Evolutionary conservation across 64 coral and sea anemone species (phyloP).

Genomic region (Acropora yongei): DNA sequence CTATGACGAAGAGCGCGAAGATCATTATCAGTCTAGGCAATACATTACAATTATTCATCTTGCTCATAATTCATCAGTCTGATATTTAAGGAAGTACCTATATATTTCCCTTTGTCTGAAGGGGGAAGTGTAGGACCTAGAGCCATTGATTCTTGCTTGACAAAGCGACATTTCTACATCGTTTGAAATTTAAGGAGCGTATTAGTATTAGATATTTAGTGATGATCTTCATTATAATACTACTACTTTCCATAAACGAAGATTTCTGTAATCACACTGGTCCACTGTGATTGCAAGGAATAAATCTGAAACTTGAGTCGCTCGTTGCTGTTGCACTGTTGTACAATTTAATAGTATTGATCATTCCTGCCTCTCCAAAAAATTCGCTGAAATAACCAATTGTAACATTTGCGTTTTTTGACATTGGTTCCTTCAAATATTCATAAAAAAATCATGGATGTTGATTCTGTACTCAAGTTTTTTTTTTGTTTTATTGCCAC

Average conservation of each 20-base stretch:
- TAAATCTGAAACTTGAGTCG: neutral
- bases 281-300: neutral
- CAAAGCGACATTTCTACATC: conserved; percentile 25
- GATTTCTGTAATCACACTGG: conserved; percentile 9
- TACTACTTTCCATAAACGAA: conserved; percentile 9
- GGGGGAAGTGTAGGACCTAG: conserved; percentile 28
- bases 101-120: conserved; percentile 23
- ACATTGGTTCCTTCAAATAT: conserved; percentile 15
- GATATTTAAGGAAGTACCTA: conserved; percentile 30
- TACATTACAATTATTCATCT: conserved; percentile 32
- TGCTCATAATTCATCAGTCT: conserved; percentile 6
- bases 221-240: neutral
- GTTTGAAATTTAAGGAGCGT: conserved; percentile 12
- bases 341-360: conserved; percentile 13
- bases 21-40: neutral
- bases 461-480: conserved; percentile 9
- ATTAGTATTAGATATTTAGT: neutral
- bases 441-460: conserved; percentile 28
- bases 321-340: conserved; percentile 1
- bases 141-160: conserved; percentile 14
- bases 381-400: neutral
- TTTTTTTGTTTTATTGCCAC: neutral
- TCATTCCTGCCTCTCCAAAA: conserved; percentile 6
- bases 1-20: neutral
- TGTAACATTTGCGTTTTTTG: conserved; percentile 12